These are phyloP conservation scores for Tupiocoris notatus DNA, from an alignment of 2,888 invertebrate genomes.

Conservation along the genomic window DNA sequence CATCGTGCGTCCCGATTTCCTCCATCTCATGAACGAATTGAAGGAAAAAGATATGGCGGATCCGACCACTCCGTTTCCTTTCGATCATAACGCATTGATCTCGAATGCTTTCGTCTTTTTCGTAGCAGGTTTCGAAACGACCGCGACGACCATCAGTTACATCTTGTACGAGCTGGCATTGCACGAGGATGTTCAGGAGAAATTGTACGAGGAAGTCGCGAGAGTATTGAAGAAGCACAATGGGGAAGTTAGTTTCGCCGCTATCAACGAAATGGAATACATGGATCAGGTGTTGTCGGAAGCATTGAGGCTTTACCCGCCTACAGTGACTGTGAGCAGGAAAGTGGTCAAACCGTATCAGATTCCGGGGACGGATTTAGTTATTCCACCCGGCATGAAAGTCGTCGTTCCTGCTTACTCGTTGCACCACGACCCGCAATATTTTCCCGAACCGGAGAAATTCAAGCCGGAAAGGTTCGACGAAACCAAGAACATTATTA, in stretches of 20 bases:
- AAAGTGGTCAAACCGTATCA: conserved; percentile 52
- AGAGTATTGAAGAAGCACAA: conserved; percentile 55
- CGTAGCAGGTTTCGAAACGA: conserved; percentile 66
- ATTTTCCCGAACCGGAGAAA: conserved; percentile 62
- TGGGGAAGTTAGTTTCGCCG: conserved; percentile 59
- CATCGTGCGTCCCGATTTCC: neutral
- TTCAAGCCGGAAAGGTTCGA: conserved; percentile 65
- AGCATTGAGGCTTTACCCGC: conserved; percentile 54
- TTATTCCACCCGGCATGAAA: conserved; percentile 51
- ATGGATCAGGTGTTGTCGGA: conserved; percentile 59
- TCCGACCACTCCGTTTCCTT: neutral
- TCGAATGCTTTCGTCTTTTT: conserved; percentile 60
- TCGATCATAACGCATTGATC: neutral
- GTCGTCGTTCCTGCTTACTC: conserved; percentile 60
- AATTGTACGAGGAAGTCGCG: conserved; percentile 57
- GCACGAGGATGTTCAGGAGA: conserved; percentile 58
- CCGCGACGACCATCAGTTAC: conserved; percentile 62
- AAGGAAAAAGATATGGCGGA: neutral
- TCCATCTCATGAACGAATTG: neutral
- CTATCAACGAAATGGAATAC: conserved; percentile 60
- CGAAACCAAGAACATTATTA: conserved; percentile 58
- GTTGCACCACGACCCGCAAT: conserved; percentile 62
- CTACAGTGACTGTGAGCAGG: conserved; percentile 53
- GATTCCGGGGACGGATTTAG: conserved; percentile 48
- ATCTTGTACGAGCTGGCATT: conserved; percentile 59